Evolutionary conservation across 1,140 invertebrate species (phyloP).

Genomic region (Drosophila kikkawai): DNA sequence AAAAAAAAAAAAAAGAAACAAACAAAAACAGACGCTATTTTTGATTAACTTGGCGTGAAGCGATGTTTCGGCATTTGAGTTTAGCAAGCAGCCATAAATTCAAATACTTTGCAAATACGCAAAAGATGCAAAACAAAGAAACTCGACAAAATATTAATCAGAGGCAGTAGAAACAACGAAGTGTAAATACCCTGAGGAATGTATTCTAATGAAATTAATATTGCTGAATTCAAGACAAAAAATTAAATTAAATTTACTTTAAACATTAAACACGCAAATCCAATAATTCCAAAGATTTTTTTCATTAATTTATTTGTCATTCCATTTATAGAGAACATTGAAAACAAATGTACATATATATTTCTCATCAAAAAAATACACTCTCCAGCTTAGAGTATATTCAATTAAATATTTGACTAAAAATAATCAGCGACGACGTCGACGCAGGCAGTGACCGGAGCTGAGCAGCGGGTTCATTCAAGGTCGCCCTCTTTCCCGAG

Average conservation of each 20-base stretch:
- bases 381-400: conserved; percentile 21
- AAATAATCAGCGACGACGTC: conserved; percentile 61
- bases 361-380: not conserved
- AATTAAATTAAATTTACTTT: too few species aligned
- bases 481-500: conserved; percentile 73
- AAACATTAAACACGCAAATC: not conserved
- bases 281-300: not conserved
- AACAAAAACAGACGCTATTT: conserved; percentile 13
- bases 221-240: too few species aligned
- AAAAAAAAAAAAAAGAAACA: conserved; percentile 2
- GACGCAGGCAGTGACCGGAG: conserved; percentile 20
- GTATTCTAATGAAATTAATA: not conserved
- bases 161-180: conserved; percentile 6
- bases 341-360: not conserved
- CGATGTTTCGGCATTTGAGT: conserved; percentile 33
- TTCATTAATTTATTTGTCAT: not conserved
- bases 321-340: conserved; percentile 5
- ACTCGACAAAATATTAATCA: conserved; percentile 36
- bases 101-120: conserved; percentile 65
- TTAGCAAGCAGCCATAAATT: conserved; percentile 64
- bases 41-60: conserved; percentile 11
- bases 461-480: conserved; percentile 64
- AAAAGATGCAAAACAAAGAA: conserved; percentile 55
- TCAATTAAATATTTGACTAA: conserved; percentile 47
- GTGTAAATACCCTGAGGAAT: conserved; percentile 7